Percentiles rank a stretch among this genome's conserved stretches.
These are phyloP conservation scores for Hypolimnas misippus DNA, from an alignment of 2,888 invertebrate species.

Conservation along the genomic window DNA sequence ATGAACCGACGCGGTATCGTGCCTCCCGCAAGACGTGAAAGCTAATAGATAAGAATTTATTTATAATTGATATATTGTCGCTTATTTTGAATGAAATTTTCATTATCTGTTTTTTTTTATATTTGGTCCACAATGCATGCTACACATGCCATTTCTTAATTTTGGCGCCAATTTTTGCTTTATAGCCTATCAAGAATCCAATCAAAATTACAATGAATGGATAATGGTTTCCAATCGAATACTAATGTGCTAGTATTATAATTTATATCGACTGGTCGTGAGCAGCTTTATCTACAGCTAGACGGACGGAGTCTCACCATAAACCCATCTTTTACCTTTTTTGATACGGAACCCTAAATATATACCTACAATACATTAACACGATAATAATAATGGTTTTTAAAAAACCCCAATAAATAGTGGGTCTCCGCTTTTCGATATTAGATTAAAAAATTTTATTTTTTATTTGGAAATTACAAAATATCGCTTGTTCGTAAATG, in stretches of 20 bases:
- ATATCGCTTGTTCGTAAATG: background rate
- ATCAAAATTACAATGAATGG: no score
- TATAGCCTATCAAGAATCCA: no score
- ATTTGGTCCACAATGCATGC: no score
- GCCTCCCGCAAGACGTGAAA: background rate
- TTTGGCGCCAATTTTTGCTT: no score
- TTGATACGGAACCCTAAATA: background rate
- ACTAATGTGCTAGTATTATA: background rate
- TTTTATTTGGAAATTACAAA: background rate
- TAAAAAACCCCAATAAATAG: constrained; percentile 5
- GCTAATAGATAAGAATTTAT: background rate
- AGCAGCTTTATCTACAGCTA: background rate
- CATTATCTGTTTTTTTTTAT: background rate
- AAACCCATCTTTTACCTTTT: background rate
- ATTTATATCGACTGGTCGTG: background rate
- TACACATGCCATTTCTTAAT: no score
- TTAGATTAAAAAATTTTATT: background rate
- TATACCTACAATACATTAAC: background rate
- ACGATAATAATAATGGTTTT: background rate
- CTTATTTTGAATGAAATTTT: background rate
- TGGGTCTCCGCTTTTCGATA: background rate
- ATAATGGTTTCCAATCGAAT: background rate
- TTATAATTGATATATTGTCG: background rate
- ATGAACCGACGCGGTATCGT: background rate
- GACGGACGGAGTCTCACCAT: constrained; percentile 7